A percentile compares a stretch with the other conserved stretches of the same genome.
These are phyloP conservation scores for Agriotes lineatus DNA, from an alignment of 2,888 invertebrate genomes.

Conservation along the genomic window DNA sequence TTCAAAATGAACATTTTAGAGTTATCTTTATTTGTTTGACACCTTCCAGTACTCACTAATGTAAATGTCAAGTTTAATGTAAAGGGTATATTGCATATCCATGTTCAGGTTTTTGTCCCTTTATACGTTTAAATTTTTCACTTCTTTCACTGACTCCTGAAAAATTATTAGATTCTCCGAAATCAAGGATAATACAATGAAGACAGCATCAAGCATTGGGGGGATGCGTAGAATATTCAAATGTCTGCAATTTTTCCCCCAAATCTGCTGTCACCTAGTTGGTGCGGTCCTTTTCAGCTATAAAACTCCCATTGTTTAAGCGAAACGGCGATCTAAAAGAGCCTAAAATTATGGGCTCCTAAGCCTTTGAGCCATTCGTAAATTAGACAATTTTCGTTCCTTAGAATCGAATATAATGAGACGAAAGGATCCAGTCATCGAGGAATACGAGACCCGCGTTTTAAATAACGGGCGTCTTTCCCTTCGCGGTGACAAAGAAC, in stretches of 20 bases:
- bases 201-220: too few species aligned
- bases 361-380: slow-evolving; percentile 4
- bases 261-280: neutral
- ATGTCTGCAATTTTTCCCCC: neutral
- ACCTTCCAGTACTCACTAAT: too few species aligned
- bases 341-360: slow-evolving; percentile 15
- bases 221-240: neutral
- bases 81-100: too few species aligned
- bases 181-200: too few species aligned
- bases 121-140: too few species aligned
- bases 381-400: slow-evolving; percentile 19
- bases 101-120: too few species aligned
- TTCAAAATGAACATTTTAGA: too few species aligned
- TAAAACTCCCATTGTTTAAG: slow-evolving; percentile 6
- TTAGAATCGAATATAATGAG: slow-evolving; percentile 27
- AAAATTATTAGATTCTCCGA: too few species aligned
- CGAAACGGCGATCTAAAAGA: neutral
- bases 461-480: slow-evolving; percentile 17
- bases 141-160: too few species aligned
- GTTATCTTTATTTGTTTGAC: too few species aligned
- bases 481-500: slow-evolving; percentile 20
- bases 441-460: slow-evolving; percentile 24
- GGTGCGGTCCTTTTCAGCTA: neutral
- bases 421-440: slow-evolving; percentile 11
- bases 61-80: too few species aligned